phyloP scores from a whole-genome alignment of 1,140 invertebrate species.

The roundworm (Caenorhabditis elegans) region DNA sequence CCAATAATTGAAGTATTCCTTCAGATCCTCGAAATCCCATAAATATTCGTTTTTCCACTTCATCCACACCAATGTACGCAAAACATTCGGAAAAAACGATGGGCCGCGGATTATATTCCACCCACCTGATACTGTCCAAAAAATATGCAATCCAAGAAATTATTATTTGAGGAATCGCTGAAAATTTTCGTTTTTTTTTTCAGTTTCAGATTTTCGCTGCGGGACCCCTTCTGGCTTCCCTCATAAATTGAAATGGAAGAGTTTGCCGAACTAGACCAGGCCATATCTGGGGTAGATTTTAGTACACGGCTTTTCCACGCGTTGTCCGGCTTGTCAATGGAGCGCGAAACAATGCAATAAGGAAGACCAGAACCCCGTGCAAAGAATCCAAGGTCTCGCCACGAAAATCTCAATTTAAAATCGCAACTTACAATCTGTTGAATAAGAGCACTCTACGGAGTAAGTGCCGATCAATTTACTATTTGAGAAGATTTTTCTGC shows the following conservation, averaged over 20 bases:
- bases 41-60: background rate
- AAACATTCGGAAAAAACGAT: background rate
- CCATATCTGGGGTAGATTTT: too few relatives aligned
- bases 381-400: too few relatives aligned
- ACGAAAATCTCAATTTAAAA: background rate
- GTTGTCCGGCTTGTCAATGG: too few relatives aligned
- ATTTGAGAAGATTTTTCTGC: background rate
- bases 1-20: background rate
- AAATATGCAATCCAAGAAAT: background rate
- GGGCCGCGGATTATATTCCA: background rate
- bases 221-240: too few relatives aligned
- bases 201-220: too few relatives aligned
- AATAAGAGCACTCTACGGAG: background rate
- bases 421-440: background rate
- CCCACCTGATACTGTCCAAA: background rate
- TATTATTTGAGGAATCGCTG: background rate
- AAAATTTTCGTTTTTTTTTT: too few relatives aligned
- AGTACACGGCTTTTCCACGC: too few relatives aligned
- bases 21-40: constrained; percentile 26
- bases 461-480: background rate
- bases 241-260: too few relatives aligned
- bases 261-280: too few relatives aligned
- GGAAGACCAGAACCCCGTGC: too few relatives aligned
- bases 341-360: too few relatives aligned
- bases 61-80: constrained; percentile 17